These are phyloP conservation scores for Semibalanus balanoides DNA, from an alignment of 1,140 invertebrate species.

Conservation along the genomic window DNA sequence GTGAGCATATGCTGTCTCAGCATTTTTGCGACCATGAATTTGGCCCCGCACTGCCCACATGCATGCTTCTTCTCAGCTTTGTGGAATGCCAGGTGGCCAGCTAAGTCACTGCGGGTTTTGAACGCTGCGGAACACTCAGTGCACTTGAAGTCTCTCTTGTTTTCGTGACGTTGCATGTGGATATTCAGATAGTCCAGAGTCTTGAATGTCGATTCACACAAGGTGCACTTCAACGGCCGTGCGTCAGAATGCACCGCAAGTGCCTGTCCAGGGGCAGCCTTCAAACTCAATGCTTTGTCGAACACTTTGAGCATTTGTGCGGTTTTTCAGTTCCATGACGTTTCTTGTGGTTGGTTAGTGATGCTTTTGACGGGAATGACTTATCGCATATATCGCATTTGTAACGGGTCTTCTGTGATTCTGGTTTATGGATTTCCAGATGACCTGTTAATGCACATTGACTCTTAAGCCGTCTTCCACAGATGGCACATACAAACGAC, in stretches of 20 bases:
- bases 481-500: not conserved
- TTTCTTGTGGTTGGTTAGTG: not conserved
- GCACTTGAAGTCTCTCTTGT: not conserved
- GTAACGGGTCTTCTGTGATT: not conserved
- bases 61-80: not conserved
- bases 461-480: not conserved
- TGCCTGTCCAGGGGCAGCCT: not conserved
- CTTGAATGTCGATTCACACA: not conserved
- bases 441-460: not conserved
- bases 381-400: not conserved
- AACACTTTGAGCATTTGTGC: not conserved
- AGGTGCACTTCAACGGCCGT: not conserved
- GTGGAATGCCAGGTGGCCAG: not conserved
- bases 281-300: not conserved
- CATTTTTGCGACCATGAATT: not conserved
- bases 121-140: not conserved
- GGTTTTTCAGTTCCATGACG: not conserved
- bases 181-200: not conserved
- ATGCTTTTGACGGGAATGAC: not conserved
- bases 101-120: not conserved
- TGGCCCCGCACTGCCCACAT: not conserved
- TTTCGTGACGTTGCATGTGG: not conserved
- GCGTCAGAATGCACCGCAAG: not conserved
- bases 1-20: not conserved
- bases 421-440: not conserved